Conservation (phyloP, 1,140 invertebrate genomes). For the Daktulosphaira vitifoliae region DNA sequence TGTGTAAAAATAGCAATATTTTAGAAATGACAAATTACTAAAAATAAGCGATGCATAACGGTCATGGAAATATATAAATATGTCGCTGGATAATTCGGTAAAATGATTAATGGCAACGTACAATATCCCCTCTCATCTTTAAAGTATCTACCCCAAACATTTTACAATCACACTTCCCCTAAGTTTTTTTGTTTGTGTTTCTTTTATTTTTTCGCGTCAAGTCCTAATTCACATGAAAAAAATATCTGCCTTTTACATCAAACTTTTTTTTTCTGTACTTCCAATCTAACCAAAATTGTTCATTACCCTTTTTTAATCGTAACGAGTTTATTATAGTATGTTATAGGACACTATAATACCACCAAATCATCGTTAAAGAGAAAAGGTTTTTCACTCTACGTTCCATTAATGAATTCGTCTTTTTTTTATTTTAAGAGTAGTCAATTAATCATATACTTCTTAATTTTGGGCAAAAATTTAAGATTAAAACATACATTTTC, state of each 20-base stretch:
- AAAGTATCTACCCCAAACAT: not conserved
- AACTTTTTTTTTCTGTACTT: not conserved
- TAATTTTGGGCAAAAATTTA: no score
- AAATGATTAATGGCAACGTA: constrained; percentile 28
- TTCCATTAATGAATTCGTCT: no score
- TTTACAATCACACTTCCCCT: not conserved
- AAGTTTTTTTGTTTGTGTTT: constrained; percentile 16
- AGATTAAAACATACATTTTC: no score
- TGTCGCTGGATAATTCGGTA: constrained; percentile 16
- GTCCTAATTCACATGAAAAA: not conserved
- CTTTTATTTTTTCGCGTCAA: not conserved
- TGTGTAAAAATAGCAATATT: constrained; percentile 21
- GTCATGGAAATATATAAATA: constrained; percentile 29
- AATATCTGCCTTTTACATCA: not conserved
- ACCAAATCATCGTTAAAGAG: no score
- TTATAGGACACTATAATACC: no score
- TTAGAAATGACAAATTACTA: constrained; percentile 28
- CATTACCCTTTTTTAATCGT: not conserved
- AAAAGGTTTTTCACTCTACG: no score
- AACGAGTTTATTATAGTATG: constrained; percentile 11
- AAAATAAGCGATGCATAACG: not conserved
- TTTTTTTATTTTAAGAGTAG: no score
- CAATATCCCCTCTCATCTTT: constrained; percentile 16
- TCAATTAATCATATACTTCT: no score
- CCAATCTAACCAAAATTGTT: not conserved